Evolutionary conservation across 2,888 invertebrate genomes (phyloP).

Genomic region (Rhaphigaster nebulosa): DNA sequence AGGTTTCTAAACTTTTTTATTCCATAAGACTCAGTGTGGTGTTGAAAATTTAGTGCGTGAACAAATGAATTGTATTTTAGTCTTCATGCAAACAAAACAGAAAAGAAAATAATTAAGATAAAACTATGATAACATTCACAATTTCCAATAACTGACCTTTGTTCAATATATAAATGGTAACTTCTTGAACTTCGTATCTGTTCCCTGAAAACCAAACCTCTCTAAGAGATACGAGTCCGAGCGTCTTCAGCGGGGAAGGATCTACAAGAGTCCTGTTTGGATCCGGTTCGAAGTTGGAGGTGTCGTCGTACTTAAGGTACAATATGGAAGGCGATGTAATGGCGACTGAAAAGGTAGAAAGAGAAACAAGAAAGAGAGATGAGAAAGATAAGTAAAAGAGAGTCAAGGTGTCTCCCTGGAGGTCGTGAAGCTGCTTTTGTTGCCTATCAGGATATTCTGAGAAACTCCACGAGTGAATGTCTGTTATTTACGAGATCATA

Average conservation of each 20-base stretch:
- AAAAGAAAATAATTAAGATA: neutral
- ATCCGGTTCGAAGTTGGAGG: slow-evolving; percentile 54
- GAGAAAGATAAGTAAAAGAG: slow-evolving; percentile 7
- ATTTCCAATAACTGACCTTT: slow-evolving; percentile 65
- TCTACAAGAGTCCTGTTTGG: neutral
- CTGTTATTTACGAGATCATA: neutral
- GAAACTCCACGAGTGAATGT: neutral
- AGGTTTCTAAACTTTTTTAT: neutral
- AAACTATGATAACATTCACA: neutral
- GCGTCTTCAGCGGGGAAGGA: slow-evolving; percentile 53
- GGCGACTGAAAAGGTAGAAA: slow-evolving; percentile 59
- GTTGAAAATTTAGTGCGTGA: neutral
- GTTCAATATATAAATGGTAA: slow-evolving; percentile 67
- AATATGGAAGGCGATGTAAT: slow-evolving; percentile 60
- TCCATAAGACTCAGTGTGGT: neutral
- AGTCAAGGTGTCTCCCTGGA: slow-evolving; percentile 1
- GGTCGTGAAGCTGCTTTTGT: slow-evolving; percentile 18
- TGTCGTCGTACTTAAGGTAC: slow-evolving; percentile 58
- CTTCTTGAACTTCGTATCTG: slow-evolving; percentile 72
- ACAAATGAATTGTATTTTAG: neutral
- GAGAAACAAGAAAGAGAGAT: slow-evolving; percentile 41
- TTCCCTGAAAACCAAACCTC: slow-evolving; percentile 67
- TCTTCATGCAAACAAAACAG: neutral
- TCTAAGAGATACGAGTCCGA: slow-evolving; percentile 64
- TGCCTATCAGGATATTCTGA: neutral